Conservation (phyloP, 2,888 invertebrate species). For the Pseudococcus longispinus region DNA sequence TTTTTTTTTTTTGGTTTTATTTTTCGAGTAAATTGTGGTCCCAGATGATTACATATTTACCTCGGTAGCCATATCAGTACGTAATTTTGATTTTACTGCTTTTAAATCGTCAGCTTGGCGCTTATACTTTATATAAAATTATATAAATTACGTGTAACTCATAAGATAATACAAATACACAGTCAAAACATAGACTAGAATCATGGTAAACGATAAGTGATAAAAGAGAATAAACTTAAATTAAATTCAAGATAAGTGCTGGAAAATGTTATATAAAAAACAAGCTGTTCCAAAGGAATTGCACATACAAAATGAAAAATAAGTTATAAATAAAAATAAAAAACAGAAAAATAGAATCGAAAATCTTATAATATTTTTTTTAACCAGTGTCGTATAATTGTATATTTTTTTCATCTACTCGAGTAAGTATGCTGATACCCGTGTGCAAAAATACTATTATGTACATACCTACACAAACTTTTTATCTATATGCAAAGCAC, state of each 20-base stretch:
- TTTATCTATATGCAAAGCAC: background rate
- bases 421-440: background rate
- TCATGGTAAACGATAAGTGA: conserved; percentile 45
- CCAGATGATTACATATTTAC: conserved; percentile 28
- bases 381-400: background rate
- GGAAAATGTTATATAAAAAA: conserved; percentile 28
- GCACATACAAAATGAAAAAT: conserved; percentile 33
- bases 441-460: background rate
- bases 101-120: conserved; percentile 13
- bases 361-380: background rate
- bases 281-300: conserved; percentile 37
- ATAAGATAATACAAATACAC: conserved; percentile 15
- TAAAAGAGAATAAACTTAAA: conserved; percentile 38
- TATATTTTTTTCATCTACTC: background rate
- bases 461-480: background rate
- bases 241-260: conserved; percentile 28
- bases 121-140: conserved; percentile 7
- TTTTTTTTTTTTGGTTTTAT: background rate
- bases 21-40: conserved; percentile 33
- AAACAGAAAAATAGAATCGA: background rate
- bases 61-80: conserved; percentile 15
- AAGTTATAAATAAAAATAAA: background rate
- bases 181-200: conserved; percentile 46
- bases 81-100: conserved; percentile 35
- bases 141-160: conserved; percentile 6